These are phyloP conservation scores for Hirtodrosophila duncani DNA, from an alignment of 2,888 invertebrate genomes.

Conservation along the genomic window DNA sequence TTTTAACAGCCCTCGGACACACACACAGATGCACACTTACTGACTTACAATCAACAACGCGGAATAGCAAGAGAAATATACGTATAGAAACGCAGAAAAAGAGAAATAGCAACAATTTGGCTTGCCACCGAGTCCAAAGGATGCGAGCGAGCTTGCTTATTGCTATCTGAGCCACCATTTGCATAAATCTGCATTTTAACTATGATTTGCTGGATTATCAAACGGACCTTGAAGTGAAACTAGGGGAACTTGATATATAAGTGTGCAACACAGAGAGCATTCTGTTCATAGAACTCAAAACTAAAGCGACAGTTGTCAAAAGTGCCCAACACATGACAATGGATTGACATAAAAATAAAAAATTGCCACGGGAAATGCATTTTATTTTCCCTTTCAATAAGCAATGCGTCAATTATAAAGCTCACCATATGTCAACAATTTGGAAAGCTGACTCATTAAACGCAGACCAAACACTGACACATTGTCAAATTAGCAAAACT, in stretches of 20 bases:
- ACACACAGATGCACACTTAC: no score
- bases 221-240: conserved; percentile 6
- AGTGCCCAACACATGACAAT: conserved; percentile 19
- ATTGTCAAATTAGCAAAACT: conserved; percentile 46
- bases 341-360: conserved; percentile 15
- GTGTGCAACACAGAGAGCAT: conserved; percentile 38
- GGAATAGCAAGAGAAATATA: no score
- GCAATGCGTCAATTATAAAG: conserved; percentile 42
- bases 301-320: not conserved
- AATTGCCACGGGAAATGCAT: conserved; percentile 17
- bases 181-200: conserved; percentile 69
- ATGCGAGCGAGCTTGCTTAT: conserved; percentile 34
- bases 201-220: conserved; percentile 43
- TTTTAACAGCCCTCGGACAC: no score
- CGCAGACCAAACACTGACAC: conserved; percentile 22
- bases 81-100: no score
- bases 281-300: no score
- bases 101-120: no score
- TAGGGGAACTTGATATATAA: conserved; percentile 39
- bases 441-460: conserved; percentile 61
- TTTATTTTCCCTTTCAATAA: conserved; percentile 38
- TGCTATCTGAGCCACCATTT: conserved; percentile 48
- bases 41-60: no score
- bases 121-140: conserved; percentile 37
- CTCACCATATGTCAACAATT: conserved; percentile 48